Base-by-base conservation (phyloP, 1,140 invertebrate genomes). In the Steinernema feltiae region DNA sequence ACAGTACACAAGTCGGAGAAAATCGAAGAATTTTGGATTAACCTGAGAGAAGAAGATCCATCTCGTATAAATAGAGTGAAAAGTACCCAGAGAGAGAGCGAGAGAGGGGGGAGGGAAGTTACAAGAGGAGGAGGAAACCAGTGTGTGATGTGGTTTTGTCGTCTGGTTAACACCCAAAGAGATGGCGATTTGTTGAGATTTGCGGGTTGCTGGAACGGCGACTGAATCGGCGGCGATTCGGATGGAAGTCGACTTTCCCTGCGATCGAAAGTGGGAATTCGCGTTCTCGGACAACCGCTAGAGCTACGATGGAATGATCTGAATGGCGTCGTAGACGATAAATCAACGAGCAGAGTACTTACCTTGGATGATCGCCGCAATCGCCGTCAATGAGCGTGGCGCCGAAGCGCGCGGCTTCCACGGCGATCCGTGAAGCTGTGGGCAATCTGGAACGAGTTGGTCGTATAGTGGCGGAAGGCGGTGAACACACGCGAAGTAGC, bases 91-190 rank as follows among this genome's bases (percentile, higher is more conserved):
- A 27, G 53, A 63, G 53, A 63, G 53, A 27, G 24, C 2, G n/a
- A 12, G 24, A 63, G 53, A n/a, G 15, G 7, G 24, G 24, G 24
- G 53, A 15, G 53, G 24, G 35, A 7, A 18, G 7, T 41, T 41
- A 41, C 35, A 18, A 18, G 7, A 41, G 35, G 35, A 41, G 35
- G 35, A 41, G 24, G 53, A 27, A 63, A 63, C 53, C 53, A 63
- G 53, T 63, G 53, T 63, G 24, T 12, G 24, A 63, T 63, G 53
- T 63, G 53, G 53, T 63, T 27, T 63, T 63, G 53, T 63, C 53
- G 53, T 63, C 53, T 63, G 53, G 53, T 63, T 63, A 63, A 63
- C 53, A 63, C 53, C 53, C 53, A 63, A 63, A 15, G 53, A 46
- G 41, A 46, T 46, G 41, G 41, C n/a, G 41, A 63, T 63, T 63